Conservation (phyloP, 2,888 invertebrate species). For the Tetragnatha montana region DNA sequence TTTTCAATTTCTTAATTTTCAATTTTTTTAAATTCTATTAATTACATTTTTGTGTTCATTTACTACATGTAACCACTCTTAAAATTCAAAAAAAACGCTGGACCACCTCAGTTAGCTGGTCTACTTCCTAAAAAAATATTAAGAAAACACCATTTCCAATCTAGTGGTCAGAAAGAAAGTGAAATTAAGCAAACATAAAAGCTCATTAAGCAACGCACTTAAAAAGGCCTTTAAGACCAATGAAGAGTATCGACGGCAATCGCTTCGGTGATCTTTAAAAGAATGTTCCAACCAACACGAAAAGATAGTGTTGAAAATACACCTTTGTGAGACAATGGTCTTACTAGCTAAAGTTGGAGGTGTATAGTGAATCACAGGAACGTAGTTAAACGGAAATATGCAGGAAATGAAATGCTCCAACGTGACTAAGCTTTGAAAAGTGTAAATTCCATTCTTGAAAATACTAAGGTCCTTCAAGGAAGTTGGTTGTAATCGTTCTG, state of each 20-base stretch:
- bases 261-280: neutral
- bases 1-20: constrained; percentile 4
- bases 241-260: neutral
- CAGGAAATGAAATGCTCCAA: too few species aligned
- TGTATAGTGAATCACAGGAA: neutral
- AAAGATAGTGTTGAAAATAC: neutral
- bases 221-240: neutral
- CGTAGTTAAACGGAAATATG: neutral
- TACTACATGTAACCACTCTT: neutral
- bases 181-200: neutral
- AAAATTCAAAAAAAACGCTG: too few species aligned
- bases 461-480: too few species aligned
- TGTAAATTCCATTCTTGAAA: too few species aligned
- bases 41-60: neutral
- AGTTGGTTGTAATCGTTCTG: too few species aligned
- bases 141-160: too few species aligned
- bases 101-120: too few species aligned
- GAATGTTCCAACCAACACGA: neutral
- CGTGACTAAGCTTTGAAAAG: too few species aligned
- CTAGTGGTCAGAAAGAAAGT: neutral
- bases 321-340: neutral
- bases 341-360: neutral
- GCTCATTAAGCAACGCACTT: neutral
- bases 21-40: too few species aligned
- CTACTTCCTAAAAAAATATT: too few species aligned